Base-by-base conservation (phyloP, 2,888 invertebrate species). In the Agapetus fuscipes region DNA sequence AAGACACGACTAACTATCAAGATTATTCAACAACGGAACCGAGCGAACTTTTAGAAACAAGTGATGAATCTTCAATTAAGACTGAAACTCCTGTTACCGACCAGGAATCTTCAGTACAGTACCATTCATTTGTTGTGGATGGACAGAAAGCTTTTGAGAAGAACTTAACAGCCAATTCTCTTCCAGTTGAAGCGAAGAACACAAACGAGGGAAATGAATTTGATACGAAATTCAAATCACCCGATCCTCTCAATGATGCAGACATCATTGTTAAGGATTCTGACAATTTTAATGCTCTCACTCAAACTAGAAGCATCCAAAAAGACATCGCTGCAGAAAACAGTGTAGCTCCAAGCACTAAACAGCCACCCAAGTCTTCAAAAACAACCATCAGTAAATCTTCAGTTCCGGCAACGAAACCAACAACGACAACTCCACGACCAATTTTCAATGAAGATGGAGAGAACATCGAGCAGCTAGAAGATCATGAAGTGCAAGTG, bases 401-500 rank as follows among this genome's bases (percentile, higher is more conserved):
- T n/a, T 16, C 41, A 26, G 7, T 33, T 13, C 34, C 40, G 3
- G 37, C 43, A 6, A 35, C 24, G 6, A 57, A 73, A 1, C 72
- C 75, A 1, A 74, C 76, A 1, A 74, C 76, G 1, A 74, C 74
- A 1, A 76, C 77, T 3, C 76, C 76, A 1, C 71, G 73, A 36
- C 78, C 80, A n/a, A 80, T 79, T 0, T 78, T 79, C 59, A 80
- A 75, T 56, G 68, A 70, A 12, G 78, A 78, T 49, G 77, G 81
- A 36, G 76, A 76, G 57, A 77, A 77, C 52, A 80, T 74, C 39
- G 76, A 78, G 57, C 73, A 78, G 49, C 79, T 80, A 2, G 72
- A 76, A 52, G 74, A 80, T 54, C 68, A 73, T 43, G 79, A 79
- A 43, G 83, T 87, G 1, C 85, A 86, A 58, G 85, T 88, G 34